Conservation (phyloP, 1,140 invertebrate genomes). For the Alviniconcha marisindica region DNA sequence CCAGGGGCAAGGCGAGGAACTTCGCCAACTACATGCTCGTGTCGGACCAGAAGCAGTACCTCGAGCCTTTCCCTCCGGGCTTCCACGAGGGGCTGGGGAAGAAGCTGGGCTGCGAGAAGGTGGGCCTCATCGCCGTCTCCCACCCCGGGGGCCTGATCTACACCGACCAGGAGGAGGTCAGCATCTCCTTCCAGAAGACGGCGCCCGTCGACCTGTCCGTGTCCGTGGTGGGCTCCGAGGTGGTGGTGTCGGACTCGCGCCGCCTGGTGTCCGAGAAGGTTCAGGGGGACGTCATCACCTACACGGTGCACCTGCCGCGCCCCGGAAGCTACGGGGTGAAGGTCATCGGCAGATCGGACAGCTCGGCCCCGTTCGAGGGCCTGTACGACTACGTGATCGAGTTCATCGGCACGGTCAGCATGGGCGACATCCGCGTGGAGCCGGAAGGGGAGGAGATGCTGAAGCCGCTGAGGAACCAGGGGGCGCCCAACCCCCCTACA, state of each 20-base stretch:
- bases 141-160: constrained; percentile 52
- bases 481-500: constrained; percentile 3
- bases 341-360: constrained; percentile 50
- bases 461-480: constrained; percentile 18
- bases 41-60: constrained; percentile 56
- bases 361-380: constrained; percentile 42
- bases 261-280: constrained; percentile 50
- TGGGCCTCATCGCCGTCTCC: constrained; percentile 52
- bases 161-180: constrained; percentile 53
- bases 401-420: constrained; percentile 37
- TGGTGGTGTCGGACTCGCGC: constrained; percentile 56
- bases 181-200: constrained; percentile 51
- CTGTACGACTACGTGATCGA: constrained; percentile 61
- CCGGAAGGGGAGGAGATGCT: constrained; percentile 12
- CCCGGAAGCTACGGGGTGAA: constrained; percentile 60
- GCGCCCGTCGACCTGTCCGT: constrained; percentile 55
- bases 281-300: constrained; percentile 50
- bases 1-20: constrained; percentile 37
- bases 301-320: constrained; percentile 56
- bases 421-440: constrained; percentile 19
- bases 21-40: constrained; percentile 66
- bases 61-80: constrained; percentile 56
- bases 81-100: constrained; percentile 56
- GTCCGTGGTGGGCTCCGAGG: constrained; percentile 55
- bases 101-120: constrained; percentile 46